Conservation (phyloP, 2,888 invertebrate species). For the Vannuccia rotundouncinata region DNA sequence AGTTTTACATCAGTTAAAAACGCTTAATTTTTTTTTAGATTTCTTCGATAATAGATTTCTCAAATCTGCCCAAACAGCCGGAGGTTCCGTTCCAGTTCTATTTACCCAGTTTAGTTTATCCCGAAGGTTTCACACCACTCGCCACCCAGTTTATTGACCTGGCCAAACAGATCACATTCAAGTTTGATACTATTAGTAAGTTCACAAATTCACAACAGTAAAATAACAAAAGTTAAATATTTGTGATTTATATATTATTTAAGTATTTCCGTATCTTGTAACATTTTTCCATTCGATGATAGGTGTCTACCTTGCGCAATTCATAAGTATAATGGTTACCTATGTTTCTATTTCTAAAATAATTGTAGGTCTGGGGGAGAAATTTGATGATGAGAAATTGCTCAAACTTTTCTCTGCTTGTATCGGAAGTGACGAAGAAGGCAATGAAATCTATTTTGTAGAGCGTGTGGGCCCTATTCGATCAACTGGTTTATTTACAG, state of each 20-base stretch:
- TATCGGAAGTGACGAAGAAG: not conserved
- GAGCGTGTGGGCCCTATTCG: not conserved
- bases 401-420: not conserved
- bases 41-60: not conserved
- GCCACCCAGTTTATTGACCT: not conserved
- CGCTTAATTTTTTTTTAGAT: not conserved
- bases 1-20: no score
- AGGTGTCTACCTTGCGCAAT: no score
- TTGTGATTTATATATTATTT: no score
- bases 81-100: not conserved
- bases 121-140: not conserved
- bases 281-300: no score
- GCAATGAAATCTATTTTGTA: not conserved
- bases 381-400: not conserved
- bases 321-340: no score
- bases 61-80: not conserved
- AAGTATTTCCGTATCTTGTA: no score
- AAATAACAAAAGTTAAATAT: no score
- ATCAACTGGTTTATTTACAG: not conserved
- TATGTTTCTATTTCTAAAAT: not conserved
- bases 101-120: not conserved
- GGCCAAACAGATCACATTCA: not conserved
- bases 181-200: conserved; percentile 1
- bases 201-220: not conserved
- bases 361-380: not conserved